Evolutionary conservation across 2,797 vertebrate species (phyloP), one percentile per base, ranked within the genome.

Genomic region (Molossus molossus): DNA sequence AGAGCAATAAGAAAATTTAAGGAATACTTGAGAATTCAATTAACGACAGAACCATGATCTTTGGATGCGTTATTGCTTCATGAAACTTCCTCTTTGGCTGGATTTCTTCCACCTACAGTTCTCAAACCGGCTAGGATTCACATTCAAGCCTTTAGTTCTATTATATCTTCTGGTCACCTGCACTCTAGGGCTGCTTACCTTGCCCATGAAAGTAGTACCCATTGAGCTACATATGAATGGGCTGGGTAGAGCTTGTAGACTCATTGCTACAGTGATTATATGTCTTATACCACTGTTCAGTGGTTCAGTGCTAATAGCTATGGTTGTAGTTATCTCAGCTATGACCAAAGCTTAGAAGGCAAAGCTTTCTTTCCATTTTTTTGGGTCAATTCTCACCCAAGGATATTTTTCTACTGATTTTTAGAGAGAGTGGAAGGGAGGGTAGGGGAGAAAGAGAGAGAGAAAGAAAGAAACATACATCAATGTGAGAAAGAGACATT

Each of bases 1-100:
- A 60, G 33, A 92, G 12, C n/a, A 86, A 89, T 9, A 25, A 88
- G 48, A 69, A 87, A 64, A 83, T 83, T 95, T 70, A 86, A 58
- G 70, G 88, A 37, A 65, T 85, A 50, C 20, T 72, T 92, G 21
- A 85, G 15, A 53, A 65, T 69, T 81, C 85, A 80, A 62, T 88
- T 33, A 91, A 65, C 40, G 40, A 58, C 64, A 87, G 45, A 53
- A 88, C 40, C 23, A 55, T 65, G 8, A 1, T 83, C 25, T 91
- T 88, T 72, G 37, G 64, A 60, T 60, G 17, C 18, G 25, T 60
- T 82, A 76, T 67, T n/a, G 14, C 15, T 62, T 76, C 33, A 6
- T 69, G 13, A 75, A 75, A 58, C 14, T 40, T 40, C 20, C 53
- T 81, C 2, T 70, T 82, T 37, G 37, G 25, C 62, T 60, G 75